These are phyloP conservation scores for Xestia rhomboidea DNA, from an alignment of 2,888 invertebrate species.

Conservation along the genomic window DNA sequence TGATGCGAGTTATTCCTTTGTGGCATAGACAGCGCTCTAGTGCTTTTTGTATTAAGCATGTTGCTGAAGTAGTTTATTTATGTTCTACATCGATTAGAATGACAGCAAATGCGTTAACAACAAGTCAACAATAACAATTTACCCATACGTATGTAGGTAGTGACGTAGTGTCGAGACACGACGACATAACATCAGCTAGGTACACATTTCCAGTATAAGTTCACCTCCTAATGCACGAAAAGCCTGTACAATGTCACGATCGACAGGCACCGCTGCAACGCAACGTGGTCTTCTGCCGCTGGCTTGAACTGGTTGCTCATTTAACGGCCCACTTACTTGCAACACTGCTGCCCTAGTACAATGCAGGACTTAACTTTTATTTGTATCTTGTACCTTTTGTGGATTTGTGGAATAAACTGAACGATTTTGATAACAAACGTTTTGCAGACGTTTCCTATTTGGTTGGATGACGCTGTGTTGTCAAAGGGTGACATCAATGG, in stretches of 20 bases:
- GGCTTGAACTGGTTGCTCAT: constrained; percentile 44
- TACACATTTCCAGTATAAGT: neutral
- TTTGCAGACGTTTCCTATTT: neutral
- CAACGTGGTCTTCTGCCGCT: constrained; percentile 33
- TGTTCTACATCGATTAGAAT: neutral
- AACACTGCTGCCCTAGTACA: constrained; percentile 34
- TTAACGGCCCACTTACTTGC: constrained; percentile 63
- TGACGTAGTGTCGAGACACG: neutral
- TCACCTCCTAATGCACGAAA: neutral
- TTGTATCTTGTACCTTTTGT: constrained; percentile 5
- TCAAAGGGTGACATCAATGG: neutral
- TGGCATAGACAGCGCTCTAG: neutral
- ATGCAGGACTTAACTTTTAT: constrained; percentile 16
- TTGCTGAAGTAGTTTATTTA: no score
- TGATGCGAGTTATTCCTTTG: neutral
- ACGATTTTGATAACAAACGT: neutral
- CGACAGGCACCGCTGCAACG: neutral
- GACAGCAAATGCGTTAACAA: neutral
- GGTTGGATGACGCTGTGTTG: neutral
- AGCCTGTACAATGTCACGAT: neutral
- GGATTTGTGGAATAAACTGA: neutral
- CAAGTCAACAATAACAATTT: neutral
- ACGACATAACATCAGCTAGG: no score
- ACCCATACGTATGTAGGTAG: neutral
- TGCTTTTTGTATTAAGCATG: neutral